Conservation (phyloP, 2,113 vertebrate species). For the Oceanodroma tethys region DNA sequence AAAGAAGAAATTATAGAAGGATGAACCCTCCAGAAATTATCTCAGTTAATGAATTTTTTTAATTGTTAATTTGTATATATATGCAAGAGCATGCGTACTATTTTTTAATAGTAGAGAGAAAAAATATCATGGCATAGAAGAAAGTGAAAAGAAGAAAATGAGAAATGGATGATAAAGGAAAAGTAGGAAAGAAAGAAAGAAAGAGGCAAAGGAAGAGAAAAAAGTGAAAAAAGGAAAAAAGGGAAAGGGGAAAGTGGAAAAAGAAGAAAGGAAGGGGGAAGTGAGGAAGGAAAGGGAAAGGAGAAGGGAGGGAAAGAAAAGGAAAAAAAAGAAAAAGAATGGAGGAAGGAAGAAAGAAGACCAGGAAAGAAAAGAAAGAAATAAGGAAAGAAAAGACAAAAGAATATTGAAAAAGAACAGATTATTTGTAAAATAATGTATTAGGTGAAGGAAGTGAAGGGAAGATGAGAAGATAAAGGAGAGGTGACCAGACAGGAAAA, state of each 20-base stretch:
- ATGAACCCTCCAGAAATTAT: not conserved
- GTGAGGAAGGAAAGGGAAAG: not conserved
- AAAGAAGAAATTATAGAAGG: not conserved
- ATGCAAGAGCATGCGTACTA: not conserved
- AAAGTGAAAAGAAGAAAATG: not conserved
- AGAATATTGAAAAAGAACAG: not conserved
- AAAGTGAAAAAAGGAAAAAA: not conserved
- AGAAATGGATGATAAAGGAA: not conserved
- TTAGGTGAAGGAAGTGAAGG: not conserved
- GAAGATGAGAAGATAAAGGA: not conserved
- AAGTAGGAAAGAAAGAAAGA: not conserved
- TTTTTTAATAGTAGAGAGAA: not conserved
- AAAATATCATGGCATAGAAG: not conserved
- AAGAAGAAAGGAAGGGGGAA: not conserved
- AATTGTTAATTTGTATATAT: not conserved
- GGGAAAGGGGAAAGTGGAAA: not conserved
- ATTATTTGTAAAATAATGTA: not conserved
- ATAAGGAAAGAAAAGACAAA: not conserved
- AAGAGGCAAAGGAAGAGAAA: not conserved
- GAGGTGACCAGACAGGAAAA: not conserved
- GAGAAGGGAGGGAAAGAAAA: not conserved
- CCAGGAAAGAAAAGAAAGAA: not conserved
- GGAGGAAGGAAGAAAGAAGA: not conserved
- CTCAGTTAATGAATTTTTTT: not conserved
- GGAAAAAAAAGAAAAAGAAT: no score